Percentiles rank a stretch among this genome's conserved stretches.
Conservation (phyloP, 53 echinoderm and acorn worm genomes). For the Temnopleurus reevesii region DNA sequence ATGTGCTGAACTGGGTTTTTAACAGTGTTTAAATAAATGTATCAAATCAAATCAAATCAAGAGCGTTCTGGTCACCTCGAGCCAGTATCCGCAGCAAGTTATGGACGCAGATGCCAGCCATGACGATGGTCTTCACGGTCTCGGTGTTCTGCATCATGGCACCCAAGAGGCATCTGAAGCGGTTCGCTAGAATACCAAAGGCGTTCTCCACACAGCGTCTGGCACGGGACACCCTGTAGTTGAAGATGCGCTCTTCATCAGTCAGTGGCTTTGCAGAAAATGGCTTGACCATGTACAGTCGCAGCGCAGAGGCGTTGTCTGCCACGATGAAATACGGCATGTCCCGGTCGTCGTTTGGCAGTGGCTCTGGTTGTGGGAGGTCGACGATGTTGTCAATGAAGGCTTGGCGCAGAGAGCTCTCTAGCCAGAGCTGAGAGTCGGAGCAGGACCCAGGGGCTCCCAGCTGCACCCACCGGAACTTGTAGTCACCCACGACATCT, state of each 20-base stretch:
- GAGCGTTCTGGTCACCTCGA: not conserved
- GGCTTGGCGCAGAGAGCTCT: too few relatives aligned
- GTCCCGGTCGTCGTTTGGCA: constrained; percentile 10
- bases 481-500: too few relatives aligned
- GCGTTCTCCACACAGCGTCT: constrained; percentile 13
- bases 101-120: not conserved
- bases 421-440: too few relatives aligned
- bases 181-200: constrained; percentile 51
- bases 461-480: too few relatives aligned
- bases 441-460: too few relatives aligned
- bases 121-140: constrained; percentile 31
- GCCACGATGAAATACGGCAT: constrained; percentile 28
- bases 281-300: constrained; percentile 1
- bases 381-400: constrained; percentile 30
- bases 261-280: not conserved
- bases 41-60: too few relatives aligned
- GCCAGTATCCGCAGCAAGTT: constrained; percentile 4
- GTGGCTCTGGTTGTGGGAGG: constrained; percentile 1
- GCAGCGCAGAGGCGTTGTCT: constrained; percentile 11
- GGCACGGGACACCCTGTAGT: constrained; percentile 36
- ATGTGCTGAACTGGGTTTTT: too few relatives aligned
- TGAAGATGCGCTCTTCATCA: constrained; percentile 27
- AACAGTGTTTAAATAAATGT: too few relatives aligned
- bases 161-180: constrained; percentile 17
- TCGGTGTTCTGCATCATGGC: constrained; percentile 46